Evolutionary conservation across 2,113 vertebrate species (phyloP).

Genomic region (Mobula birostris): DNA sequence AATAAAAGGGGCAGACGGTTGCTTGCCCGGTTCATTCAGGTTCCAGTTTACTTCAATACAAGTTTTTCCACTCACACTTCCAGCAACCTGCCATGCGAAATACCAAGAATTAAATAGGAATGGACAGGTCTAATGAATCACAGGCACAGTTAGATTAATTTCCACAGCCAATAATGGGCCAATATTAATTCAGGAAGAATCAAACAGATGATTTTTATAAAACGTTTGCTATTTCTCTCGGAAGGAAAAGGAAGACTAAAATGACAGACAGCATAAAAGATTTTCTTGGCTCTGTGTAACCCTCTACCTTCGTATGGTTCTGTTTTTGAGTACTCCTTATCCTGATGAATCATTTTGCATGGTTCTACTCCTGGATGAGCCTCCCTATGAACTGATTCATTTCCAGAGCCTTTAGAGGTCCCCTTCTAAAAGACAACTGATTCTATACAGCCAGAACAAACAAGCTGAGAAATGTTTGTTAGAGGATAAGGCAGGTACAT

Average conservation of each 20-base stretch:
- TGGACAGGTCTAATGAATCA: not conserved
- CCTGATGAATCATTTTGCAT: not conserved
- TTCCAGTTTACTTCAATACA: not conserved
- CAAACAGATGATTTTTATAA: constrained; percentile 32
- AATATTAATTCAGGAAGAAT: constrained; percentile 2
- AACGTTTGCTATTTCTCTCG: not conserved
- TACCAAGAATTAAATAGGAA: not conserved
- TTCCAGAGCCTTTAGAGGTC: not conserved
- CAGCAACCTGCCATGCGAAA: not conserved
- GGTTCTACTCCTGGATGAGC: constrained; percentile 19
- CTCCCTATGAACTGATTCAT: not conserved
- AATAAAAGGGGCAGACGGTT: not conserved
- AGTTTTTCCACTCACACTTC: not conserved
- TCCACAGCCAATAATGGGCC: not conserved
- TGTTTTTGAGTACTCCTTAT: not conserved
- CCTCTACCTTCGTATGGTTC: not conserved
- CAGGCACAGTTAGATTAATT: not conserved
- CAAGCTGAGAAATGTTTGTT: not conserved
- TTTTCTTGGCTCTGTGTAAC: not conserved
- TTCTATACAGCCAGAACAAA: not conserved
- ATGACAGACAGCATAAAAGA: not conserved
- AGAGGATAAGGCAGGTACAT: not conserved
- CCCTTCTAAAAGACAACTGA: not conserved
- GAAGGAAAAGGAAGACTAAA: not conserved
- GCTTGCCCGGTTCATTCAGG: not conserved